Base-by-base conservation (phyloP, 2,797 vertebrate species). In the Phataginus tetradactyla region DNA sequence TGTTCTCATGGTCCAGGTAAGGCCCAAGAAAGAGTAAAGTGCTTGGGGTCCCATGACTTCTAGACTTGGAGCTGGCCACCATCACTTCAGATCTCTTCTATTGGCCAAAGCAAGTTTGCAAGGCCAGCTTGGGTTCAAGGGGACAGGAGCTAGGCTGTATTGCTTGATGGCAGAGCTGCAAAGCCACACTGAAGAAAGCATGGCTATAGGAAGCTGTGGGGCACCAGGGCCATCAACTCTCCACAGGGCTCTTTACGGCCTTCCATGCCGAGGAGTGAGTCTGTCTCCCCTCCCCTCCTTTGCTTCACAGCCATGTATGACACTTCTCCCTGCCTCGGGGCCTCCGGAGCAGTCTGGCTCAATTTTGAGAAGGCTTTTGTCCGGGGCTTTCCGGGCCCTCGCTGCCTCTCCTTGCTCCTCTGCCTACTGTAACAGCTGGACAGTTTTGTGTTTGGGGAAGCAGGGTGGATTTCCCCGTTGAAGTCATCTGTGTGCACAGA, bases 381-480 rank as follows among this genome's bases (percentile, higher is more conserved):
- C 12, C 0, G 10, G 69, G 78, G 23, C 37, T 68, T 78, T 61
- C 49, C 87, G n/a, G 74, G 29, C 45, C 12, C 25, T 13, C 63
- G 0, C 39, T 5, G 20, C 34, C 17, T 27, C 10, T 25, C 29
- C 5, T 2, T 0, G 7, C 23, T 29, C 34, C 1, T 0, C 5
- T 1, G 25, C 55, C 21, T 32, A 10, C 32, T 1, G 0, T 5
- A 0, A 29, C 3, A 29, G 17, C 66, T 8, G 21, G 39, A 49
- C 37, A 25, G 49, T 6, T 10, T 39, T 59, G 79, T 18, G 12
- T 92, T 21, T 59, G 72, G 55, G 37, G 85, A 13, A 8, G 1
- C 5, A 2, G 66, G 55, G 13, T 14, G 27, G 66, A 18, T 15
- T 27, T 72, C n/a, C n/a, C 23, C 34, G n/a, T 25, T 29, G 1